A percentile compares a stretch with the other conserved stretches of the same genome.
Conservation (phyloP, 1,140 invertebrate genomes). For the Drosophila leontia region DNA sequence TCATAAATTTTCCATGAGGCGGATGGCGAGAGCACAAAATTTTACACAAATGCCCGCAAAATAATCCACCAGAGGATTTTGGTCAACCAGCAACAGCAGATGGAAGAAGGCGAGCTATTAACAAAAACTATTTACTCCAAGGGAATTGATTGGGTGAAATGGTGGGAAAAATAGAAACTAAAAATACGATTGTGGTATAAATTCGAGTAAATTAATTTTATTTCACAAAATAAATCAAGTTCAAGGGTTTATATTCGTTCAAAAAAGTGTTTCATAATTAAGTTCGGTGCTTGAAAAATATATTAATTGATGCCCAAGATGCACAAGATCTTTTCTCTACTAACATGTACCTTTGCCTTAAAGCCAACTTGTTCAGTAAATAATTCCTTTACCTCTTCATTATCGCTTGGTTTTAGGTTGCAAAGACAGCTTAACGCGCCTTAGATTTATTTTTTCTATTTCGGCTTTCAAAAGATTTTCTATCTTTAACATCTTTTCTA, state of each 20-base stretch:
- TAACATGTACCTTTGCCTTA: no score
- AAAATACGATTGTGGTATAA: not conserved
- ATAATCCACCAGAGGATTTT: slow-evolving; percentile 50
- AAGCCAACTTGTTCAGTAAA: not conserved
- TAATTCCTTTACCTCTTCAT: not conserved
- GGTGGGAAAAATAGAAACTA: not conserved
- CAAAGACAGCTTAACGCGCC: slow-evolving; percentile 18
- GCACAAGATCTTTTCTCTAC: no score
- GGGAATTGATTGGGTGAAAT: slow-evolving; percentile 29
- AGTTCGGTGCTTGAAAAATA: no score
- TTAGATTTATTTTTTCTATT: slow-evolving; percentile 12
- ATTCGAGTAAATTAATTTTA: not conserved
- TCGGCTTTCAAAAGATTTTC: slow-evolving; percentile 19
- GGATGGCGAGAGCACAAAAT: slow-evolving; percentile 11
- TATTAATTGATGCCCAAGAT: no score
- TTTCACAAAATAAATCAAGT: not conserved
- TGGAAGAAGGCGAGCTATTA: slow-evolving; percentile 48
- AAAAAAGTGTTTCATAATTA: no score
- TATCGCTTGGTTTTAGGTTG: slow-evolving; percentile 17
- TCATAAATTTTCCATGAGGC: slow-evolving; percentile 51
- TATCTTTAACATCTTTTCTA: not conserved
- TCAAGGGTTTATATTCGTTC: no score
- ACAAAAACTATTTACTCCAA: slow-evolving; percentile 59
- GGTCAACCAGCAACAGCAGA: slow-evolving; percentile 47
- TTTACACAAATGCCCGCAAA: slow-evolving; percentile 26